Conservation (phyloP, 2,888 invertebrate genomes). For the Helicoverpa assulta region DNA sequence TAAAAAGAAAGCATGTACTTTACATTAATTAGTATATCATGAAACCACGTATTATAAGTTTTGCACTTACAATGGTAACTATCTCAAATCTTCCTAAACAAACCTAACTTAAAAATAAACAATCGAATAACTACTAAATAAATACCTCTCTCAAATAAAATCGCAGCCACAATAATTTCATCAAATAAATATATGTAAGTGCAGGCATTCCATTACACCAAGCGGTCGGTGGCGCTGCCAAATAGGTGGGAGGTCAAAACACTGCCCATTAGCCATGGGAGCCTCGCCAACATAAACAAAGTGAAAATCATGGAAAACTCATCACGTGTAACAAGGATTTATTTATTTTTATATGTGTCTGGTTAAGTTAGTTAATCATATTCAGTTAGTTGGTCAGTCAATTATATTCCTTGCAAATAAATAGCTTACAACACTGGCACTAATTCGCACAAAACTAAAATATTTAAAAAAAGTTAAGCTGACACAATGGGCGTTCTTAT, state of each 20-base stretch:
- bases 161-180: constrained; percentile 28
- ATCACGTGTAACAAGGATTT: constrained; percentile 3
- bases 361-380: background rate
- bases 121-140: background rate
- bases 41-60: too few relatives aligned
- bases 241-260: constrained; percentile 50
- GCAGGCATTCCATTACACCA: constrained; percentile 42
- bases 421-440: too few relatives aligned
- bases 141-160: constrained; percentile 2
- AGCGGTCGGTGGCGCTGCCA: constrained; percentile 48
- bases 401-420: too few relatives aligned
- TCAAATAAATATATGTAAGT: constrained; percentile 42
- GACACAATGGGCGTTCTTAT: too few relatives aligned
- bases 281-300: constrained; percentile 51
- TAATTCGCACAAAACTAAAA: too few relatives aligned
- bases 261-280: constrained; percentile 55
- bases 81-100: background rate
- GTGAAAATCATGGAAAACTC: constrained; percentile 34
- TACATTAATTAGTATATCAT: too few relatives aligned
- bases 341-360: background rate
- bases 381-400: too few relatives aligned
- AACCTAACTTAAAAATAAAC: background rate
- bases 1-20: too few relatives aligned
- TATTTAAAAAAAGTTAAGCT: too few relatives aligned
- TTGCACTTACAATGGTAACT: too few relatives aligned